Percentiles rank a stretch among this genome's conserved stretches.
These are phyloP conservation scores for Cisticola juncidis DNA, from an alignment of 2,113 vertebrate species.

Conservation along the genomic window DNA sequence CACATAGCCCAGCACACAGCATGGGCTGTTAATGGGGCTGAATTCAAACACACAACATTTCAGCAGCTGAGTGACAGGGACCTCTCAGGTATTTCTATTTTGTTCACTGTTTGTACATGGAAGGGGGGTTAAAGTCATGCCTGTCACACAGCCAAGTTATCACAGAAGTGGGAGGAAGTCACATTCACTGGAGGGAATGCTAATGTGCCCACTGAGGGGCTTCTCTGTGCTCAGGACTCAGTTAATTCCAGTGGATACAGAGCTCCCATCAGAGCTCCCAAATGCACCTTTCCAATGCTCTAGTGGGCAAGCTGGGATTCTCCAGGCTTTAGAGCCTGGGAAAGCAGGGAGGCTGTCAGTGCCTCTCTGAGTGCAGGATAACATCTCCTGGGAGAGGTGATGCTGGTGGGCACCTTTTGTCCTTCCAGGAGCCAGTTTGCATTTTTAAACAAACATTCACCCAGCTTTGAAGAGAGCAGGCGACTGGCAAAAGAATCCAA, in stretches of 20 bases:
- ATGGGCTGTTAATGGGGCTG: neutral
- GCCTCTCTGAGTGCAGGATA: neutral
- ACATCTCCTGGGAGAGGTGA: neutral
- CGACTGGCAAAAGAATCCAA: neutral
- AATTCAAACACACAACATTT: neutral
- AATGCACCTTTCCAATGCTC: neutral
- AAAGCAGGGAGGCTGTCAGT: neutral
- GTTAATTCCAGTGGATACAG: neutral
- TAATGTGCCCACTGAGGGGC: neutral
- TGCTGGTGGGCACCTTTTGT: neutral
- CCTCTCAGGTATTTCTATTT: neutral
- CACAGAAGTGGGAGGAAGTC: neutral
- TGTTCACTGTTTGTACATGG: neutral
- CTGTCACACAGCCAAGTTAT: neutral
- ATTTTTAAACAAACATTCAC: neutral
- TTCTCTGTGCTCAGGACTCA: neutral
- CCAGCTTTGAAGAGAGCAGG: neutral
- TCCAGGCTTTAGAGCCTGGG: neutral
- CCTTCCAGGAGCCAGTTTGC: neutral
- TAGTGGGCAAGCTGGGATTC: neutral
- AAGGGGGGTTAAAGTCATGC: neutral
- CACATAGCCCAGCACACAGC: neutral
- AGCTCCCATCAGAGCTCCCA: neutral
- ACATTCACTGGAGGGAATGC: neutral
- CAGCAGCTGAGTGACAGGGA: neutral